phyloP scores from a whole-genome alignment of 2,113 vertebrate genomes.

The Nothocercus julius region DNA sequence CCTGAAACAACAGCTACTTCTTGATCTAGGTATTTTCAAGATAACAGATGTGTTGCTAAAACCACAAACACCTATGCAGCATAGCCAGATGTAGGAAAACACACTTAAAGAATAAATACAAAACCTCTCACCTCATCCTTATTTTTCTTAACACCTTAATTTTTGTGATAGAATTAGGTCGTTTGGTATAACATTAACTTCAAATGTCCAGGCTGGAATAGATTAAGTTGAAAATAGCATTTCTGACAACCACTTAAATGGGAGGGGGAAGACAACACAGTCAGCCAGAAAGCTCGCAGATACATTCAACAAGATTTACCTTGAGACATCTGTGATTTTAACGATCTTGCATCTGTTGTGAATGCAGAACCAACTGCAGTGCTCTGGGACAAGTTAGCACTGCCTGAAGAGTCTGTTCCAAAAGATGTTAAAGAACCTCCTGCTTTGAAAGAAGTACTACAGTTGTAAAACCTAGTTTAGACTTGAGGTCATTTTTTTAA shows the following conservation, averaged over 20 bases:
- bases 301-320: slow-evolving; percentile 66
- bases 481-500: background rate
- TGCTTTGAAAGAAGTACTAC: slow-evolving; percentile 69
- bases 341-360: slow-evolving; percentile 79
- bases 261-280: accelerated
- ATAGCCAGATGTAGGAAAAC: background rate
- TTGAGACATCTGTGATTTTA: slow-evolving; percentile 84
- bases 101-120: background rate
- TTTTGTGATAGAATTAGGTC: background rate
- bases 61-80: background rate
- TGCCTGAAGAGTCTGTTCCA: slow-evolving; percentile 79
- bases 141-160: background rate
- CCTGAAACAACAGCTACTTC: background rate
- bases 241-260: background rate
- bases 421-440: slow-evolving; percentile 86
- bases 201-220: background rate
- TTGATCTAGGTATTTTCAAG: background rate
- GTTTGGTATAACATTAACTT: background rate
- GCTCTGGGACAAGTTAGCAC: slow-evolving; percentile 78
- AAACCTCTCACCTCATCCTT: background rate
- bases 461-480: background rate
- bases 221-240: background rate
- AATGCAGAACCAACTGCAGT: slow-evolving; percentile 79
- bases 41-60: background rate
- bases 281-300: background rate